Percentiles rank a stretch among this genome's conserved stretches.
Conservation (phyloP, 2,888 invertebrate genomes). For the Himalopsyche tibetana region DNA sequence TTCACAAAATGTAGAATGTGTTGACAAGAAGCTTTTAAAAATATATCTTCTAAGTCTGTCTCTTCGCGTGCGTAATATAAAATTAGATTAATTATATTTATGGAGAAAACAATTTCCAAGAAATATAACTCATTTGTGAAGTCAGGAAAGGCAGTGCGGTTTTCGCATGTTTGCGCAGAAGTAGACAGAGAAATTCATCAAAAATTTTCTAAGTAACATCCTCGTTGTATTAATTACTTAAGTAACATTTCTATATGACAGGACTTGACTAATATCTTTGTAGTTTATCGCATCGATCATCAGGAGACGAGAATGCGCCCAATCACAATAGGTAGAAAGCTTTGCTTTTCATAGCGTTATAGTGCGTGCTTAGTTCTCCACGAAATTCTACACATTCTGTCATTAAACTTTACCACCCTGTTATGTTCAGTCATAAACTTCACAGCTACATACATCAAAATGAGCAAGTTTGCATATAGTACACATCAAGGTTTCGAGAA, state of each 20-base stretch:
- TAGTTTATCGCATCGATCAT: constrained; percentile 47
- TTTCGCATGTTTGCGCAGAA: not conserved
- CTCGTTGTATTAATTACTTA: constrained; percentile 30
- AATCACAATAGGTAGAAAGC: constrained; percentile 7
- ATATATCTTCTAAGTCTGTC: too few species aligned
- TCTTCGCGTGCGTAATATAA: not conserved
- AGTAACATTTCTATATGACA: constrained; percentile 3
- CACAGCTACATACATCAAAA: not conserved
- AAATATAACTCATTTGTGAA: not conserved
- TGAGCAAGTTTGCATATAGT: not conserved
- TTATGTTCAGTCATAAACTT: not conserved
- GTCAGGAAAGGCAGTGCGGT: constrained; percentile 1
- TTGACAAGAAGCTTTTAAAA: too few species aligned
- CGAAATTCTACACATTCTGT: not conserved
- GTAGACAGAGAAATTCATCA: constrained; percentile 6
- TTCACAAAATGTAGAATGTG: too few species aligned
- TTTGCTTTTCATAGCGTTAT: not conserved
- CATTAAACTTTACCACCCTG: not conserved
- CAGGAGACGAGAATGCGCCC: not conserved
- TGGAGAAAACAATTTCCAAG: not conserved
- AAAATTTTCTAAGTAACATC: not conserved
- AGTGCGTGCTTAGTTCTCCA: not conserved
- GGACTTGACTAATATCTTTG: constrained; percentile 42
- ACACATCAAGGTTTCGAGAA: constrained; percentile 1
- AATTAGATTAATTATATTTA: not conserved